These are phyloP conservation scores for Enteromius treurensis DNA, from an alignment of 2,797 vertebrate genomes.

Conservation along the genomic window DNA sequence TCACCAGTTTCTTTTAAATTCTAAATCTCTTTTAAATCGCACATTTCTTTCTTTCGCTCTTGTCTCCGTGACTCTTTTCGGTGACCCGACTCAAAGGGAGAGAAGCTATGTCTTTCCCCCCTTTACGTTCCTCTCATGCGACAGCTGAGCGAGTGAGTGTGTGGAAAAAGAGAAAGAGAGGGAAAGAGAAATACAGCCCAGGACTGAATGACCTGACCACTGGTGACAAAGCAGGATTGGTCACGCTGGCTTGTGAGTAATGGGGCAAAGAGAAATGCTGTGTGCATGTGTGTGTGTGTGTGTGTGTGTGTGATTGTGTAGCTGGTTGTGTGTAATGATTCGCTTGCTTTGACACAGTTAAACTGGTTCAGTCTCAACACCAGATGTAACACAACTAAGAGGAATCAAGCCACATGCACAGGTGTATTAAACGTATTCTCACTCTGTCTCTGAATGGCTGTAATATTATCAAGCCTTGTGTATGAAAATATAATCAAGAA, in stretches of 20 bases:
- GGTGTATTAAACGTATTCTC: conserved; percentile 81
- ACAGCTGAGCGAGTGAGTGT: conserved; percentile 87
- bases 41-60: conserved; percentile 72
- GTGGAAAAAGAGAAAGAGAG: conserved; percentile 46
- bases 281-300: conserved; percentile 28
- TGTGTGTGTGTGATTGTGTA: conserved; percentile 40
- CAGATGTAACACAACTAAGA: conserved; percentile 88
- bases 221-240: conserved; percentile 97
- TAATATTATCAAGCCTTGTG: not conserved
- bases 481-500: not conserved
- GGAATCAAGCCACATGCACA: conserved; percentile 91
- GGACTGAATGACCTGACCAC: conserved; percentile 93
- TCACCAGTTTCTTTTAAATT: conserved; percentile 60
- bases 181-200: conserved; percentile 71
- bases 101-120: conserved; percentile 66
- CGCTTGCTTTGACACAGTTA: conserved; percentile 70
- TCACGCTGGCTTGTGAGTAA: conserved; percentile 98
- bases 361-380: conserved; percentile 86
- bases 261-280: conserved; percentile 89
- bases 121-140: conserved; percentile 84
- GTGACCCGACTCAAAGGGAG: conserved; percentile 65
- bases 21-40: conserved; percentile 77
- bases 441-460: not conserved
- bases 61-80: conserved; percentile 75
- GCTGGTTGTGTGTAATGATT: conserved; percentile 40